Conservation (phyloP, 2,797 vertebrate species). For the Sus cebifrons region DNA sequence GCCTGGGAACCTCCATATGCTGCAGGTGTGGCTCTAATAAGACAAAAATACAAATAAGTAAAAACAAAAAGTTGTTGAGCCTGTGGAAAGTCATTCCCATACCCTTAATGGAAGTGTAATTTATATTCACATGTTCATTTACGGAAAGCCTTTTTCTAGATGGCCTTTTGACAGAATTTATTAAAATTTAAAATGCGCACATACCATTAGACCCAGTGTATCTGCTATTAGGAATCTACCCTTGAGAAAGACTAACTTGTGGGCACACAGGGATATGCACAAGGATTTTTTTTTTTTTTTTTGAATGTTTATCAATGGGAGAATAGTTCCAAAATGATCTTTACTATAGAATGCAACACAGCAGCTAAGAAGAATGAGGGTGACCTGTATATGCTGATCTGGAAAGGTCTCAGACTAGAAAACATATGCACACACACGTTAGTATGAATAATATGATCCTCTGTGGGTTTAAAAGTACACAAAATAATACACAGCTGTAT, state of each 20-base stretch:
- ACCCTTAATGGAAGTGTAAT: neutral
- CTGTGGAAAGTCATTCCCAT: neutral
- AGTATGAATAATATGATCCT: neutral
- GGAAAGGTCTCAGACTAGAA: neutral
- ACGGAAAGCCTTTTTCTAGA: neutral
- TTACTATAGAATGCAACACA: neutral
- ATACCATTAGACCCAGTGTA: neutral
- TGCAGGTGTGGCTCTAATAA: no score
- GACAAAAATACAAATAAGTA: no score
- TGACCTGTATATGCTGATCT: neutral
- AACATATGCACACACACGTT: neutral
- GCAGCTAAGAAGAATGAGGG: neutral
- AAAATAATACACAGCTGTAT: neutral
- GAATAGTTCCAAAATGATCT: neutral
- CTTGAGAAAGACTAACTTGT: neutral
- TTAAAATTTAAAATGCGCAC: conserved; percentile 8
- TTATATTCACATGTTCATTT: neutral
- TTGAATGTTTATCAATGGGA: neutral
- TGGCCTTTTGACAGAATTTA: neutral
- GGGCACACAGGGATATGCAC: neutral
- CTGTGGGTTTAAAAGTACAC: neutral
- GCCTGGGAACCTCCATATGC: no score
- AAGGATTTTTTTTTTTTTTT: neutral
- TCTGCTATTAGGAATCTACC: neutral
- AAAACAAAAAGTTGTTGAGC: neutral